These are phyloP conservation scores for Pelecanus crispus DNA, from an alignment of 2,113 vertebrate species.

Conservation along the genomic window DNA sequence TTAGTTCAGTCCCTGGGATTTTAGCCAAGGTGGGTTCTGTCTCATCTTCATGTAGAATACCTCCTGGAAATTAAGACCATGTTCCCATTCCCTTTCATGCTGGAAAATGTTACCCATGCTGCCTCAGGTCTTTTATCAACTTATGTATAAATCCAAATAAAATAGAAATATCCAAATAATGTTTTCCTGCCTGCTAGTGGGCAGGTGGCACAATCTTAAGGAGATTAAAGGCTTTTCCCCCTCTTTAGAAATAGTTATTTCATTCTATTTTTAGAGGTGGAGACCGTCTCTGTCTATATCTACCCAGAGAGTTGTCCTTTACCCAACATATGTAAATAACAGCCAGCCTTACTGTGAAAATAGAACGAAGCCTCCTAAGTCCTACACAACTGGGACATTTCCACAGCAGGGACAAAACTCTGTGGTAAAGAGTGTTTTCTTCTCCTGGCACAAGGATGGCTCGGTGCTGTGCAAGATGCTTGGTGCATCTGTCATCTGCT, in stretches of 20 bases:
- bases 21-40: background rate
- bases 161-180: background rate
- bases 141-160: constrained; percentile 30
- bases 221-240: constrained; percentile 25
- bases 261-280: constrained; percentile 9
- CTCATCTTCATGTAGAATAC: background rate
- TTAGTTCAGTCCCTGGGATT: background rate
- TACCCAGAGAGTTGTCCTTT: background rate
- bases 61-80: background rate
- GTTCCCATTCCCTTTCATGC: background rate
- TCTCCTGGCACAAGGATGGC: background rate
- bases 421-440: background rate
- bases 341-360: background rate
- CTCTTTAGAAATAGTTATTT: background rate
- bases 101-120: background rate
- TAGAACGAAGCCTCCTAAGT: background rate
- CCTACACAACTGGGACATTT: background rate
- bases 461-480: fast-evolving
- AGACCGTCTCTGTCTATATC: background rate
- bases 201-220: constrained; percentile 40
- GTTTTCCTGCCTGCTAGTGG: background rate
- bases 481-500: background rate
- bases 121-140: background rate
- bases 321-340: background rate
- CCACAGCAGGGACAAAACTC: background rate